These are phyloP conservation scores for Megastigmus dorsalis DNA, from an alignment of 2,888 invertebrate species.

Conservation along the genomic window DNA sequence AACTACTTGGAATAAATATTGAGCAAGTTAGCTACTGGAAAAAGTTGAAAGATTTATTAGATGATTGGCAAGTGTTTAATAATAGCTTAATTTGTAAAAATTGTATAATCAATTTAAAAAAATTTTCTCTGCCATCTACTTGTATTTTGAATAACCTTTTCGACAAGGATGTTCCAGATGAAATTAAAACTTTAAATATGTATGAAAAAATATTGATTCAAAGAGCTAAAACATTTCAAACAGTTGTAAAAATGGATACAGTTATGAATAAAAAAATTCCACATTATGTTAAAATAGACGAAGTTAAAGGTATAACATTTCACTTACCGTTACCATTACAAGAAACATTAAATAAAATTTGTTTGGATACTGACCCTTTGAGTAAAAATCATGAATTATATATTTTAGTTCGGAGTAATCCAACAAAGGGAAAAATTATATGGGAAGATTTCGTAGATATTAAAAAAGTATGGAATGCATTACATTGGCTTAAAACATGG, in stretches of 20 bases:
- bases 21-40: neutral
- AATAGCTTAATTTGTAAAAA: neutral
- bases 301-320: slow-evolving; percentile 61
- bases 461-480: no score
- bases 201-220: no score
- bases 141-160: slow-evolving; percentile 9
- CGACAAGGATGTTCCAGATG: slow-evolving; percentile 41
- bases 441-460: no score
- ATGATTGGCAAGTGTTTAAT: neutral
- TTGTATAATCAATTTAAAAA: neutral
- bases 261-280: slow-evolving; percentile 64
- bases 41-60: neutral
- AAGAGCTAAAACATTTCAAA: slow-evolving; percentile 67
- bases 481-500: no score
- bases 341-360: slow-evolving; percentile 64
- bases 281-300: no score
- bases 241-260: slow-evolving; percentile 61
- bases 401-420: no score
- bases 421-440: no score
- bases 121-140: neutral
- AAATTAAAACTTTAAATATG: slow-evolving; percentile 53
- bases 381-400: no score
- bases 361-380: no score
- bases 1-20: neutral
- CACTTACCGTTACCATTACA: slow-evolving; percentile 66